These are phyloP conservation scores for Chelonia mydas DNA, from an alignment of 2,797 vertebrate species.

Conservation along the genomic window DNA sequence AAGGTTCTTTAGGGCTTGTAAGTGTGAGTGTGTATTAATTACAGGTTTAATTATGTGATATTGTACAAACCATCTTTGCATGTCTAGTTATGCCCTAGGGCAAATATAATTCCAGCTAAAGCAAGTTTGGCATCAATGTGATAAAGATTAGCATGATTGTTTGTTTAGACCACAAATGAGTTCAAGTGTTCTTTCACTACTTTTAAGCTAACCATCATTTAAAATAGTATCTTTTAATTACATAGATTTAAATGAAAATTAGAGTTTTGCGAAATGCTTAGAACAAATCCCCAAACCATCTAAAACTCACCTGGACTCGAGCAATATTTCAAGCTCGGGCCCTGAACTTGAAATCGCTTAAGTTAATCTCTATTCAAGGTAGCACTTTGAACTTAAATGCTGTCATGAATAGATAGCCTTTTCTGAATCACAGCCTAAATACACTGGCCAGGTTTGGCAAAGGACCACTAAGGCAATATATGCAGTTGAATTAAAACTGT, in stretches of 20 bases:
- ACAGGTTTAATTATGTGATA: constrained; percentile 36
- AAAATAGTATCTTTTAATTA: background rate
- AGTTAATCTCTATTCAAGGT: background rate
- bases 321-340: background rate
- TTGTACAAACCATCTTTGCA: constrained; percentile 25
- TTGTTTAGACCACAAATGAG: background rate
- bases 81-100: constrained; percentile 37
- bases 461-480: background rate
- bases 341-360: background rate
- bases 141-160: background rate
- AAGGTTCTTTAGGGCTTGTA: background rate
- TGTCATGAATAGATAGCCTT: fast-evolving
- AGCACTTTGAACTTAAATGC: background rate
- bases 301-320: background rate
- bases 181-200: background rate
- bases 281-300: background rate
- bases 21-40: constrained; percentile 21
- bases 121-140: background rate
- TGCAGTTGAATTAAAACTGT: background rate
- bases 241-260: background rate
- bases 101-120: constrained; percentile 26
- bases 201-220: background rate
- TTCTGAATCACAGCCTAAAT: background rate
- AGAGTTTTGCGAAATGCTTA: background rate
- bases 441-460: background rate